Base-by-base conservation (phyloP, 2,888 invertebrate genomes). In the Polymixis lichenea region DNA sequence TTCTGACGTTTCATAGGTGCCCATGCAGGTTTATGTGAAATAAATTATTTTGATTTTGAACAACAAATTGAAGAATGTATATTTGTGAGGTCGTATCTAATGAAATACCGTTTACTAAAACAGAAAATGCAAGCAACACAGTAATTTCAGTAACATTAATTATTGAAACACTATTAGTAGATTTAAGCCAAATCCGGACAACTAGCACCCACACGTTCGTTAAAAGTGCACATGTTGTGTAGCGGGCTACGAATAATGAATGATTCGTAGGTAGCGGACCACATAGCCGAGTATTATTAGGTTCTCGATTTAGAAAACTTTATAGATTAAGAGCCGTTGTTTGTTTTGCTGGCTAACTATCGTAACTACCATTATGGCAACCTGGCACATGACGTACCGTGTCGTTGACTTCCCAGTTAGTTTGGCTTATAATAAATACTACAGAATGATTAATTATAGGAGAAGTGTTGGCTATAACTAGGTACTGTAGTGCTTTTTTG, bases 341-440 rank as follows among this genome's bases (percentile, higher is more conserved):
- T 56, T 67, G 75, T 79, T 60, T 81, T 28, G 60, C 8, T 46
- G 56, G 19, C 32, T 17, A 68, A 55, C 51, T 67, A 62, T 49
- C 5, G 15, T 17, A 32, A 74, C 28, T 38, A 17, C 38, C 46
- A 61, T 69, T 53, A 69, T 19, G 46, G 53, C 46, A 67, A 82
- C 6, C 58, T 68, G 78, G 64, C 7, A 19, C 32, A 32, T 61
- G 64, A 69, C 46, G 11, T 51, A 74, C 17, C 0, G 67, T 38
- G 78, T 67, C 72, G 19, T 82, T 82, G 72, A 82, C 78, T 80
- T 68, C 49, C 53, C 56, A 46, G 43, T 46, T 25, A 64, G 58
- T 80, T 78, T 75, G 19, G 55, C 19, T 46, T n/a, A 60, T n/a
- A 15, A 22, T 72, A 32, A 32, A 32, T 22, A 60, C 5, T 60